Evolutionary conservation across 1,140 invertebrate genomes (phyloP), one percentile per base, ranked within the genome.

Genomic region (Pseudomyrmex cubaensis): DNA sequence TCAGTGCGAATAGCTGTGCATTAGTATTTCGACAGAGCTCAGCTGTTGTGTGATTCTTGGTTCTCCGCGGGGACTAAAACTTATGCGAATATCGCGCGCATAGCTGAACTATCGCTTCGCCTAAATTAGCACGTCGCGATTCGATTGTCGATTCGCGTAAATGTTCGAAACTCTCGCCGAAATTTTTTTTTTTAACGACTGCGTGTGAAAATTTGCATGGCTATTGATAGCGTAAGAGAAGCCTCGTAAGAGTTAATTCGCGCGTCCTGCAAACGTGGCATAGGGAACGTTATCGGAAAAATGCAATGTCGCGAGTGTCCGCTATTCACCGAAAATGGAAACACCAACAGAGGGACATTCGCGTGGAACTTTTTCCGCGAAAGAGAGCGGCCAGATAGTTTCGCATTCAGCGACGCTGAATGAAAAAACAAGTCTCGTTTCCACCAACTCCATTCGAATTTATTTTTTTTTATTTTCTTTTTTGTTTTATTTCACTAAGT

Each of bases 321-420:
- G 74, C 56, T 59, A 61, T 69, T 84, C 75, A 46, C 63, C 63
- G 50, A 84, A 69, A 84, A 80, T 84, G 59, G 25, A 63, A 84
- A 56, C 63, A 17, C 50, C 62, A 76, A 67, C 76, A 25, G 22
- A 12, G 56, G 35, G 70, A 10, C 52, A 48, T 52, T 54, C 46
- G 46, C 54, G 44, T 46, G 48, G 59, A 52, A 20, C 75, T 82
- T 70, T 84, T 74, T 70, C 12, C 73, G 7, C 64, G n/a, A 8
- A 35, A 35, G n/a, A 22, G 57, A 70, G 35, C 25, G 35, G n/a
- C 22, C 22, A 10, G 50, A 44, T 69, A 22, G 56, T 46, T 78
- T 1, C 17, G 64, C 56, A 78, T 84, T 84, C 75, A 82, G 20
- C 35, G 35, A 4, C 59, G n/a, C 3, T 72, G 63, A 82, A 80